A percentile compares a stretch with the other conserved stretches of the same genome.
Evolutionary conservation across 2,888 invertebrate species (phyloP).

Genomic region (Callosobruchus maculatus): DNA sequence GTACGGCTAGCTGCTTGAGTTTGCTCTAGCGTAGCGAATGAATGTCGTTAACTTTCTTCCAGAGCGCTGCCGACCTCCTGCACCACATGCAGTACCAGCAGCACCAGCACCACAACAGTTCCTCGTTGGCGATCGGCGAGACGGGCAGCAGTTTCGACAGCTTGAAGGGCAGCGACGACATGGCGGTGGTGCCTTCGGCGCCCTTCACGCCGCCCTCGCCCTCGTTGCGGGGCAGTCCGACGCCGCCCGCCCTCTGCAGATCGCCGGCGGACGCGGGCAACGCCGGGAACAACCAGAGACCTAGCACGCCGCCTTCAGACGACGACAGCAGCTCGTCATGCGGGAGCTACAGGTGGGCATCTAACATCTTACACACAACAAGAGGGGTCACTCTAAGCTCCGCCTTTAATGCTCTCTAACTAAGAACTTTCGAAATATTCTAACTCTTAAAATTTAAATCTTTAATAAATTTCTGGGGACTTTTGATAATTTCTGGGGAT

Average conservation of each 20-base stretch:
- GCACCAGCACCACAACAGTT: constrained; percentile 33
- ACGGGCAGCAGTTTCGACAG: constrained; percentile 82
- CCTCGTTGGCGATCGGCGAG: constrained; percentile 47
- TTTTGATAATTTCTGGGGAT: no score
- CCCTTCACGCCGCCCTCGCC: constrained; percentile 6
- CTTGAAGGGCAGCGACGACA: constrained; percentile 75
- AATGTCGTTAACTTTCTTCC: no score
- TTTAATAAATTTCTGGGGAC: no score
- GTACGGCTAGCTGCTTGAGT: no score
- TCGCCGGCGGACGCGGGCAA: not conserved
- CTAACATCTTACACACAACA: not conserved
- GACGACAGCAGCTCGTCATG: constrained; percentile 58
- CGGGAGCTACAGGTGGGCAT: constrained; percentile 48
- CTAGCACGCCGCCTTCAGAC: constrained; percentile 53
- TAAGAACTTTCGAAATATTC: no score
- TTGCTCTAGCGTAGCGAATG: no score
- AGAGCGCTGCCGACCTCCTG: constrained; percentile 5
- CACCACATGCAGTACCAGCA: constrained; percentile 8
- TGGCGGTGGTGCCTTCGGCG: constrained; percentile 47
- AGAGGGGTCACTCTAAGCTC: no score
- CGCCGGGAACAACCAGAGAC: constrained; percentile 12
- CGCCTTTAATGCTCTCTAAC: no score
- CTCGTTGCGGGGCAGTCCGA: constrained; percentile 2
- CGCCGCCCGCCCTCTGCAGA: not conserved
- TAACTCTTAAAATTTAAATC: no score